Evolutionary conservation across 2,888 invertebrate species (phyloP).

Genomic region (Nymphalis urticae): DNA sequence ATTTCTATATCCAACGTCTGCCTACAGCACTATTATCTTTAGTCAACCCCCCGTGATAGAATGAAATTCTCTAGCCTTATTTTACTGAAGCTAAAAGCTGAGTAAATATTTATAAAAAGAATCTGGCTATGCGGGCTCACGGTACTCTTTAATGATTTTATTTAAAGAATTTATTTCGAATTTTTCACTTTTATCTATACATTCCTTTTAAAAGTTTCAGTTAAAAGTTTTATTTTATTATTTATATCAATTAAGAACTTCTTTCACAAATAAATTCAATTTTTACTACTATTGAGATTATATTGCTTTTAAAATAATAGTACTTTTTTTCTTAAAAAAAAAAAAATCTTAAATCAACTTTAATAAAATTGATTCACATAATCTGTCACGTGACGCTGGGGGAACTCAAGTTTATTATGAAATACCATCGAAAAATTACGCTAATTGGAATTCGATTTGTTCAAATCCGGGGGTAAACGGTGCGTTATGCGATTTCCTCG

Average conservation of each 20-base stretch:
- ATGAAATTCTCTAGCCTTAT: slow-evolving; percentile 27
- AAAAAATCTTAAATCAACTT: not conserved
- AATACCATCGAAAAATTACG: slow-evolving; percentile 42
- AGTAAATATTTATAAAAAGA: slow-evolving; percentile 17
- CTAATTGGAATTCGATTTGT: slow-evolving; percentile 66
- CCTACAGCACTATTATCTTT: slow-evolving; percentile 27
- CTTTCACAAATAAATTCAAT: too few relatives aligned
- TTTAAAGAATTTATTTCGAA: not conserved
- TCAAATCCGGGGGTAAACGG: slow-evolving; percentile 58
- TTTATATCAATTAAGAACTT: not conserved
- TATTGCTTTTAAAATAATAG: too few relatives aligned
- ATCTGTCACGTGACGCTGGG: slow-evolving; percentile 22
- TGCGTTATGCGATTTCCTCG: slow-evolving; percentile 65
- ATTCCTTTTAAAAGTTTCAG: not conserved
- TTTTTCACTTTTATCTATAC: not conserved
- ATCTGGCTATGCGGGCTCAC: slow-evolving; percentile 10
- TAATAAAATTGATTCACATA: slow-evolving; percentile 1
- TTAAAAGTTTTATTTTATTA: not conserved
- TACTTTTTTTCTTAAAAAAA: not conserved
- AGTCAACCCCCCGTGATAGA: slow-evolving; percentile 24
- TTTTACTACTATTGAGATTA: too few relatives aligned
- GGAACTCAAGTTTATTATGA: slow-evolving; percentile 31
- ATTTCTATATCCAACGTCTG: slow-evolving; percentile 29
- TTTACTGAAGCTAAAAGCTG: slow-evolving; percentile 11
- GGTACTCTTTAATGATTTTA: not conserved